Conservation (phyloP, 1,140 invertebrate genomes). For the Alviniconcha marisindica region DNA sequence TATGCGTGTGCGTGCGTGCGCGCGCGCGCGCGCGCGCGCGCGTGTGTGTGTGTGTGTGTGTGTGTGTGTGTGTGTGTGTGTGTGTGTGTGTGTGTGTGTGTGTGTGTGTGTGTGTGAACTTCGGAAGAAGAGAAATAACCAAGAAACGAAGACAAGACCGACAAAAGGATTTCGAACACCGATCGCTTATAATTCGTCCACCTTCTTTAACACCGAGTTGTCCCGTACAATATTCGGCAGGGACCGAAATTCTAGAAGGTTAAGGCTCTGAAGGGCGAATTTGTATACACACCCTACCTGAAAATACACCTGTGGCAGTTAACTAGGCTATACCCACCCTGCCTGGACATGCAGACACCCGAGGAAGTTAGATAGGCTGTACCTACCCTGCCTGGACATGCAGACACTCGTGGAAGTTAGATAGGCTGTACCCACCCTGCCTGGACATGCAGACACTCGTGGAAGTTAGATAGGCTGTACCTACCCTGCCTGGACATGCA, state of each 20-base stretch:
- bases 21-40: neutral
- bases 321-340: neutral
- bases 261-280: neutral
- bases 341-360: neutral
- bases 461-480: neutral
- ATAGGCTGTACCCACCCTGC: no score
- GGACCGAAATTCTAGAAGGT: neutral
- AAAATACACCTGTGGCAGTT: neutral
- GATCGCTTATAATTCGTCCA: no score
- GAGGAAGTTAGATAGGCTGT: neutral
- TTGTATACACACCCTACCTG: neutral
- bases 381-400: neutral
- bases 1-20: neutral
- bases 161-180: no score
- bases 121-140: no score
- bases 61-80: conserved; percentile 3
- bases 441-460: neutral
- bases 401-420: neutral
- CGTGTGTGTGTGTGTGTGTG: conserved; percentile 1
- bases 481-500: neutral
- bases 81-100: neutral
- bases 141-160: no score
- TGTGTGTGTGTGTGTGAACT: conserved; percentile 3
- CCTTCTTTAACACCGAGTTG: no score
- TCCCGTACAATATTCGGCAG: no score